Percentiles rank a stretch among this genome's conserved stretches.
Conservation (phyloP, 2,797 vertebrate species). For the Centropyge bicolor region DNA sequence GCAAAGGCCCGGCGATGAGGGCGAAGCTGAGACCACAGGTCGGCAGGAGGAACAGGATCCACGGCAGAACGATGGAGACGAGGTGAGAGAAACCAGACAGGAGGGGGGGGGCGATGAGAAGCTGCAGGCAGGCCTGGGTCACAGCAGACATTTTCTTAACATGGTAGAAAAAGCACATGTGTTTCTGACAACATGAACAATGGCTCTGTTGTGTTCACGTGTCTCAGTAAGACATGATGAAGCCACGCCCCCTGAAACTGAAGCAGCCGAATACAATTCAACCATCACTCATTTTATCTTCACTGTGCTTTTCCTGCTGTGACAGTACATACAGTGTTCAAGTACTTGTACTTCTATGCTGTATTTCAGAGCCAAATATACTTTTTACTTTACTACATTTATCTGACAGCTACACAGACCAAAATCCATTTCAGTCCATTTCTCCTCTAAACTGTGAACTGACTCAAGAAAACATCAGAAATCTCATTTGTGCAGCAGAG, state of each 20-base stretch:
- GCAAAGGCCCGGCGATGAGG: slow-evolving; percentile 35
- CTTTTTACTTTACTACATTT: too few species aligned
- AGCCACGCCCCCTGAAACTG: neutral
- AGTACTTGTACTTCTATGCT: too few species aligned
- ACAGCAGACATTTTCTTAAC: neutral
- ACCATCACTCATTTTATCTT: too few species aligned
- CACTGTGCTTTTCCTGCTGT: too few species aligned
- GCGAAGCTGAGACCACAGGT: slow-evolving; percentile 50
- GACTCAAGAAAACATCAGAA: too few species aligned
- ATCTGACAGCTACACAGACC: too few species aligned
- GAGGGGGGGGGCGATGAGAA: neutral
- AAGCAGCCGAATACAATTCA: neutral
- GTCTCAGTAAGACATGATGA: neutral
- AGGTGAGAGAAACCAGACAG: slow-evolving; percentile 60
- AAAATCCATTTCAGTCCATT: too few species aligned
- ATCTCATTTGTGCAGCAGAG: too few species aligned
- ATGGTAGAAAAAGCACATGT: neutral
- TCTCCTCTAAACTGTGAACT: too few species aligned
- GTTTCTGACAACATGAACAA: neutral
- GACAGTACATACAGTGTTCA: too few species aligned
- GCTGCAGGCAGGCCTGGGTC: neutral
- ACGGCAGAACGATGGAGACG: slow-evolving; percentile 42
- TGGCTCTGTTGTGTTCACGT: neutral
- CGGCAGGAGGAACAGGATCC: slow-evolving; percentile 54
- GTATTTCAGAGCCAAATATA: too few species aligned